Percentiles rank a stretch among this genome's conserved stretches.
These are phyloP conservation scores for Agrotis ipsilon DNA, from an alignment of 2,888 invertebrate species.

Conservation along the genomic window DNA sequence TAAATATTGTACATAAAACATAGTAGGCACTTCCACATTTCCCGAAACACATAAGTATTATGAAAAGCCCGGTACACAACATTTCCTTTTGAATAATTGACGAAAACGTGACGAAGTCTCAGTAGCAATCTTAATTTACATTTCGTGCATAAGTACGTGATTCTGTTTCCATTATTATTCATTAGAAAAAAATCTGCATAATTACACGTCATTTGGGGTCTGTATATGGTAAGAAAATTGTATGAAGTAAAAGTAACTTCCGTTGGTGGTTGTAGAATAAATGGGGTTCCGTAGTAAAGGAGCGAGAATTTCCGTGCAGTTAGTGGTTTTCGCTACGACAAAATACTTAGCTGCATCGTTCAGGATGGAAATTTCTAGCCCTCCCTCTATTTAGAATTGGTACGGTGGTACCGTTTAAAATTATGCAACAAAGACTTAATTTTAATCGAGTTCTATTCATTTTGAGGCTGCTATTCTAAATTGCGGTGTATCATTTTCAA, in stretches of 20 bases:
- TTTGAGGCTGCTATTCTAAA: conserved; percentile 18
- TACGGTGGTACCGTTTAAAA: conserved; percentile 36
- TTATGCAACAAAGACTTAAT: conserved; percentile 49
- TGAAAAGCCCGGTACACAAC: conserved; percentile 51
- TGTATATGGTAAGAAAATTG: conserved; percentile 70
- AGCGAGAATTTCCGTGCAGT: conserved; percentile 74
- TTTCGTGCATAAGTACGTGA: conserved; percentile 71
- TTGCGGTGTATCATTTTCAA: conserved; percentile 1
- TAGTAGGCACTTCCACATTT: conserved; percentile 7
- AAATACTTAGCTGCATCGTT: conserved; percentile 67
- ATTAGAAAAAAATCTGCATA: conserved; percentile 67
- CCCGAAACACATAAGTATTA: conserved; percentile 29
- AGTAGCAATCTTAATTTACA: conserved; percentile 70
- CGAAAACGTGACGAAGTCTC: conserved; percentile 59
- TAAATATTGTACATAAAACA: conserved; percentile 1
- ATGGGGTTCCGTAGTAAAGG: conserved; percentile 68
- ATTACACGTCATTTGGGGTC: conserved; percentile 67
- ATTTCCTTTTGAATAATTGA: conserved; percentile 68
- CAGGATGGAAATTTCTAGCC: conserved; percentile 56
- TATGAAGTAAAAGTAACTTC: conserved; percentile 63
- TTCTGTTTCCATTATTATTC: conserved; percentile 69
- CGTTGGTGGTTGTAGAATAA: conserved; percentile 66
- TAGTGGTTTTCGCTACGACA: conserved; percentile 77
- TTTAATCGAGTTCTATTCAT: conserved; percentile 43
- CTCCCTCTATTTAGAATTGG: conserved; percentile 45